A percentile compares a stretch with the other conserved stretches of the same genome.
phyloP scores from a whole-genome alignment of 1,140 invertebrate genomes.

The Odontomachus brunneus region DNA sequence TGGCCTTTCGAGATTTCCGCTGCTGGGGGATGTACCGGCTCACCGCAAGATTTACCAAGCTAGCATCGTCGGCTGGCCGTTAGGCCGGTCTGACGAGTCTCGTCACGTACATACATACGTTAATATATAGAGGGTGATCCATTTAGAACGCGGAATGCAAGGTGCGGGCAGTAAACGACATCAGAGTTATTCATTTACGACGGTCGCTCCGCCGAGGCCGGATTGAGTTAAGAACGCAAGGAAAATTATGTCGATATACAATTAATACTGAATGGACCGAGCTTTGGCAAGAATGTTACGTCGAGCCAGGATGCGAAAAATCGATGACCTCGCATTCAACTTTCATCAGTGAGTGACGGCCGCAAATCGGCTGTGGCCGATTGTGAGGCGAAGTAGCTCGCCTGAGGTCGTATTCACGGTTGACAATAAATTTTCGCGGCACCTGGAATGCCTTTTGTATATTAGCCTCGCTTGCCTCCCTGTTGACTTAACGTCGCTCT shows the following conservation, averaged over 20 bases:
- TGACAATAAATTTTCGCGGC: constrained; percentile 5
- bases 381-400: background rate
- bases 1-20: constrained; percentile 47
- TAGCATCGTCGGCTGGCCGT: background rate
- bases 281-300: constrained; percentile 13
- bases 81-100: constrained; percentile 10
- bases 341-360: constrained; percentile 5
- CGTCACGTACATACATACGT: constrained; percentile 17
- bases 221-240: background rate
- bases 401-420: background rate
- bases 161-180: background rate
- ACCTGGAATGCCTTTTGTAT: background rate
- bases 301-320: background rate
- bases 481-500: constrained; percentile 15
- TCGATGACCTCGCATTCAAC: background rate
- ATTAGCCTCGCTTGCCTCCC: background rate
- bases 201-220: background rate
- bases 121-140: constrained; percentile 45
- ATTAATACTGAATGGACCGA: constrained; percentile 7
- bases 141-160: background rate
- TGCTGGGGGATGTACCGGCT: background rate
- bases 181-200: constrained; percentile 28
- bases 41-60: constrained; percentile 54
- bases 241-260: background rate
- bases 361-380: background rate